Base-by-base conservation (phyloP, 2,888 invertebrate genomes). In the Nematopogon swammerdamellus region DNA sequence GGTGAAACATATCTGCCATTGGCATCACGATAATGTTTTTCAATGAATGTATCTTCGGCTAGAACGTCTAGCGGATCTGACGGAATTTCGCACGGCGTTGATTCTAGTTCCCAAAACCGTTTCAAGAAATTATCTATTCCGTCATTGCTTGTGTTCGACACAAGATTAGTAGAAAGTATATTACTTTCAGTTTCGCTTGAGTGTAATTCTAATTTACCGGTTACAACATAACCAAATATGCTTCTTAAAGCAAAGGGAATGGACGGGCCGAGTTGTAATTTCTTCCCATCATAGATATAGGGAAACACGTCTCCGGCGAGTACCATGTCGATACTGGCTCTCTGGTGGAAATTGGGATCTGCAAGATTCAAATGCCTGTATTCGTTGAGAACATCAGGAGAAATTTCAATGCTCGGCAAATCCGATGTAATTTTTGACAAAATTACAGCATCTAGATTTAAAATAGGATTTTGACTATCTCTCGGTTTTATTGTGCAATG, bases 71-170 rank as follows among this genome's bases (percentile, higher is more conserved):
- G 8, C n/a, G 36, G 36, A 14, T 36, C 36, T 8, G 36, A 14
- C 11, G 36, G 36, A 14, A 36, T 14, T 14, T 14, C 36, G n/a
- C 36, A 36, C 36, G 36, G 36, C 8, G 11, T 3, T 36, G 36
- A 36, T 44, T 52, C 52, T 45, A 52, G 20, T 20, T 52, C 52
- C 52, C 52, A 52, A 36, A 51, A 51, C 2, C 47, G 44, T 44
- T 51, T 49, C 2, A 51, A 14, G 36, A 14, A 36, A 36, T 36
- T 36, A 14, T 36, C 43, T 43, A 49, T 45, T 10, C 46, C 19
- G 18, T 52, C 50, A 1, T 48, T 17, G 16, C 19, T 18, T n/a
- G 19, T 19, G 6, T 49, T 48, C 18, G 52, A 52, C n/a, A 43
- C 47, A 11, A 52, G 17, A 4, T 45, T 44, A 17, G 47, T 44